These are phyloP conservation scores for Sorex fumeus DNA, from an alignment of 2,113 vertebrate species.

Conservation along the genomic window DNA sequence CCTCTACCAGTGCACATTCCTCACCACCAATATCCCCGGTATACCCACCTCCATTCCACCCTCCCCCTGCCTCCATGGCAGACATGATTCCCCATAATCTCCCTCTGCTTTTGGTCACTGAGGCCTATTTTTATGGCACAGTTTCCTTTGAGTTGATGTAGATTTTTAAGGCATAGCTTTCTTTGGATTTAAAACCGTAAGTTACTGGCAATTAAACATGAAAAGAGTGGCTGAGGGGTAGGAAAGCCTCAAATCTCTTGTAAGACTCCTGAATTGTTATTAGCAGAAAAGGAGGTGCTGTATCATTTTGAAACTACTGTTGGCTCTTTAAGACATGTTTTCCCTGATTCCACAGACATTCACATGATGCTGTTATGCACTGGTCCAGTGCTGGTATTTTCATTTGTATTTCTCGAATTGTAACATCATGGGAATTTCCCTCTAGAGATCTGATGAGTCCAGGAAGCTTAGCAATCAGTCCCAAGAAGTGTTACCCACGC, in stretches of 20 bases:
- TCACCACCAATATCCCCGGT: too few relatives aligned
- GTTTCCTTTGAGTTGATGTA: too few relatives aligned
- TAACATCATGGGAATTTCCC: neutral
- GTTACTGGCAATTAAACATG: constrained; percentile 37
- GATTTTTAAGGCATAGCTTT: neutral
- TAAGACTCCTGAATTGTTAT: neutral
- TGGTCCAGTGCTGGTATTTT: neutral
- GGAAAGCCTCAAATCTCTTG: neutral
- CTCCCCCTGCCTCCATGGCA: too few relatives aligned
- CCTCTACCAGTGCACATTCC: too few relatives aligned
- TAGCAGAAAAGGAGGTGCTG: neutral
- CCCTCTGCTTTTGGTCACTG: too few relatives aligned
- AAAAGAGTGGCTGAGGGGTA: neutral
- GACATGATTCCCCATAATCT: too few relatives aligned
- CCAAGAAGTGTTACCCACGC: neutral
- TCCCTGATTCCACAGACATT: neutral
- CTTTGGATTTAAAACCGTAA: constrained; percentile 47
- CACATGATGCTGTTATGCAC: neutral
- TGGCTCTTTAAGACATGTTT: neutral
- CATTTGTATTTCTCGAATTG: constrained; percentile 5
- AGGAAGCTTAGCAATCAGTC: neutral
- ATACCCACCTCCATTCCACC: too few relatives aligned
- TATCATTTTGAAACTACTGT: neutral
- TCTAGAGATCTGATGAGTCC: neutral
- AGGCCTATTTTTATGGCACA: constrained; percentile 54